A percentile compares a stretch with the other conserved stretches of the same genome.
phyloP scores from a whole-genome alignment of 2,888 invertebrate species.

The Meiosimyza platycephala region DNA sequence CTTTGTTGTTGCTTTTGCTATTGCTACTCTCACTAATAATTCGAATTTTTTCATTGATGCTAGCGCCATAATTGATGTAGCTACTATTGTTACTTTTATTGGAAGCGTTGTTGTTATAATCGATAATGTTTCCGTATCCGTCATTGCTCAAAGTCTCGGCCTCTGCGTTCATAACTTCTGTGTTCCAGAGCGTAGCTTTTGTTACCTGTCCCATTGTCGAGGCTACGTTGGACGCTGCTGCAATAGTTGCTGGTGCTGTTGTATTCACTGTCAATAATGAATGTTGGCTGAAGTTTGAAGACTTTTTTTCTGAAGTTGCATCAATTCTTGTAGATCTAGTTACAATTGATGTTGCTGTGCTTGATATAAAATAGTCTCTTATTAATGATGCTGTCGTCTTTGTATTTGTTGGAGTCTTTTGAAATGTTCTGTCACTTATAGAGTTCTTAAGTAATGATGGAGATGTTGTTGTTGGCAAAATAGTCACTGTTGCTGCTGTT shows the following conservation, averaged over 20 bases:
- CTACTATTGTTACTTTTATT: constrained; percentile 4
- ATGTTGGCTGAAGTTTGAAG: constrained; percentile 37
- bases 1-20: constrained; percentile 32
- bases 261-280: constrained; percentile 35
- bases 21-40: constrained; percentile 2
- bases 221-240: not conserved
- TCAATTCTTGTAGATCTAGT: constrained; percentile 27
- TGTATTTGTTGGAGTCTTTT: constrained; percentile 56
- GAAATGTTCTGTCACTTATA: constrained; percentile 57
- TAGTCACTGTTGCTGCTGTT: not conserved
- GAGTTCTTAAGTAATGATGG: constrained; percentile 53
- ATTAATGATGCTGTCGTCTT: constrained; percentile 43
- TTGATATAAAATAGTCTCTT: constrained; percentile 24
- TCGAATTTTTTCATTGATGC: constrained; percentile 5
- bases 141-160: constrained; percentile 39
- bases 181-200: constrained; percentile 38
- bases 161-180: constrained; percentile 3
- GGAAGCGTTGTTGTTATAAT: constrained; percentile 37
- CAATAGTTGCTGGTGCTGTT: constrained; percentile 25
- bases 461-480: constrained; percentile 7
- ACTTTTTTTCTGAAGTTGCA: constrained; percentile 23
- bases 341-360: constrained; percentile 35
- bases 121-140: constrained; percentile 34
- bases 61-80: constrained; percentile 21
- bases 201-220: constrained; percentile 32